Conservation (phyloP, 2,888 invertebrate species). For the Lasius fuliginosus region DNA sequence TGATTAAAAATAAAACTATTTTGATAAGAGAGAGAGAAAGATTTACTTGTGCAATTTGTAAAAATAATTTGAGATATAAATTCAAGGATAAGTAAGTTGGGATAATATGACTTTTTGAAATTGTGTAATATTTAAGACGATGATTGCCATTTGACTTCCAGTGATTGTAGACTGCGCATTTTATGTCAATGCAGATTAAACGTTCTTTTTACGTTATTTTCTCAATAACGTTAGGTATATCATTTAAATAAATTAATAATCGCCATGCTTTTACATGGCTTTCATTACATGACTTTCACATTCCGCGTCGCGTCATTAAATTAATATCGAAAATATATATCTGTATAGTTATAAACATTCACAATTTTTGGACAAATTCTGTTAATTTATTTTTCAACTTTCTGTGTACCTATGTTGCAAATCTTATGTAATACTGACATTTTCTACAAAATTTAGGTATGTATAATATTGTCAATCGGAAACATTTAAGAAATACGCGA, state of each 20-base stretch:
- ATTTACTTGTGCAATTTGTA: conserved; percentile 72
- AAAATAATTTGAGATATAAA: conserved; percentile 60
- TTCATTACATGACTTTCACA: conserved; percentile 40
- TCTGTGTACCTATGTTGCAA: conserved; percentile 42
- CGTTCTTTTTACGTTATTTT: not conserved
- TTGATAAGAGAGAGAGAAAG: conserved; percentile 56
- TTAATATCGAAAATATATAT: conserved; percentile 19
- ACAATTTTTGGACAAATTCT: conserved; percentile 41
- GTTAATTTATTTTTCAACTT: conserved; percentile 49
- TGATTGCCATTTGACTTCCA: conserved; percentile 42
- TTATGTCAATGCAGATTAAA: conserved; percentile 29
- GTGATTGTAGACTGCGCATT: conserved; percentile 15
- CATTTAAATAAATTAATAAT: conserved; percentile 49
- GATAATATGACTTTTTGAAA: conserved; percentile 27
- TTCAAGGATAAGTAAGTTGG: conserved; percentile 23
- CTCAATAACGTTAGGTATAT: conserved; percentile 6
- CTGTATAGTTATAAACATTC: conserved; percentile 14
- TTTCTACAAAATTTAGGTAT: conserved; percentile 59
- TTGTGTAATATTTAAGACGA: conserved; percentile 25
- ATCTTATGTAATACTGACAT: conserved; percentile 34
- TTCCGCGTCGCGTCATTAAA: conserved; percentile 47
- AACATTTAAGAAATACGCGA: conserved; percentile 61
- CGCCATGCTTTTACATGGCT: not conserved
- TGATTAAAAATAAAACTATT: conserved; percentile 67
- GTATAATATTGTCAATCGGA: conserved; percentile 61